These are phyloP conservation scores for Leptinotarsa texana DNA, from an alignment of 1,140 invertebrate genomes.

Conservation along the genomic window DNA sequence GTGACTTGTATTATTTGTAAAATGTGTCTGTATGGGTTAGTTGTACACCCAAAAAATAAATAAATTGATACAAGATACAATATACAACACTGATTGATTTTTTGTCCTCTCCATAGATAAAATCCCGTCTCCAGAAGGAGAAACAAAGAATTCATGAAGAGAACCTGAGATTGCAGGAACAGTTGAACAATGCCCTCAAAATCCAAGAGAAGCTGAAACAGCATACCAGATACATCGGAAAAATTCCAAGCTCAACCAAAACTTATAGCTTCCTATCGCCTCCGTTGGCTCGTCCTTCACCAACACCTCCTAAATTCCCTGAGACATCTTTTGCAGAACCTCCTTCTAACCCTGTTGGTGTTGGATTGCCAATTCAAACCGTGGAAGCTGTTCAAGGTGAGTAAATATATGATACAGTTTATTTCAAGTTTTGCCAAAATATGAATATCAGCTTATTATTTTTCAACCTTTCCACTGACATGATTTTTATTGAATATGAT, in stretches of 20 bases:
- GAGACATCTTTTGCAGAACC: conserved; percentile 13
- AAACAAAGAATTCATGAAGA: conserved; percentile 50
- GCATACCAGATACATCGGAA: conserved; percentile 30
- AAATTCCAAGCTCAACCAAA: background rate
- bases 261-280: background rate
- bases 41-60: too few relatives aligned
- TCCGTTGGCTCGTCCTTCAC: background rate
- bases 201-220: conserved; percentile 53
- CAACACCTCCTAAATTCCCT: background rate
- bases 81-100: too few relatives aligned
- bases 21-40: too few relatives aligned
- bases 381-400: conserved; percentile 18
- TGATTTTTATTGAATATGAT: too few relatives aligned
- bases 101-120: conserved; percentile 42
- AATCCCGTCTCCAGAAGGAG: conserved; percentile 52
- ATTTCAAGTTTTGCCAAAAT: too few relatives aligned
- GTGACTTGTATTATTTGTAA: too few relatives aligned
- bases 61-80: too few relatives aligned
- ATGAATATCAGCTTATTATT: too few relatives aligned
- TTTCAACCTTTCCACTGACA: too few relatives aligned
- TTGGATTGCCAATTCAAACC: conserved; percentile 11
- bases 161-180: conserved; percentile 51
- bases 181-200: conserved; percentile 50
- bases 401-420: background rate
- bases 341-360: background rate